Evolutionary conservation across 37 sponge, comb jelly and placozoan species (phyloP).

Genomic region (Mnemiopsis leidyi): DNA sequence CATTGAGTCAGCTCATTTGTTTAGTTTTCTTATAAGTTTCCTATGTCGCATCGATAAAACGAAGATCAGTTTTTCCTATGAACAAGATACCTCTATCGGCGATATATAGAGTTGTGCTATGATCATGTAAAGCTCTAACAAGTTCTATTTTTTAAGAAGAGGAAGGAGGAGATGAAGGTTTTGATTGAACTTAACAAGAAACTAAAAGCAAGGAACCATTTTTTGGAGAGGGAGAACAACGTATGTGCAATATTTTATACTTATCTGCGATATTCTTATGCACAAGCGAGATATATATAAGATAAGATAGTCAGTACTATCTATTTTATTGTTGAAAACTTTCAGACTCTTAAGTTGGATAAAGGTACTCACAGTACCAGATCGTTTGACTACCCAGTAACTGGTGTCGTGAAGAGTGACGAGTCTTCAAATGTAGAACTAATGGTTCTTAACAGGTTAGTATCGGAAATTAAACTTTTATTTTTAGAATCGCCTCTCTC

Average conservation of each 20-base stretch:
- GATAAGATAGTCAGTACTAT: too few relatives aligned
- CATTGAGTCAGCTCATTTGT: neutral
- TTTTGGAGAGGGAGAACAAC: constrained; percentile 18
- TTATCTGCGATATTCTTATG: neutral
- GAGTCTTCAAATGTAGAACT: neutral
- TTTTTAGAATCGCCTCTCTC: too few relatives aligned
- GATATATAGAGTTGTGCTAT: too few relatives aligned
- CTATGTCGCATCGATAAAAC: too few relatives aligned
- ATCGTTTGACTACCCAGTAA: neutral
- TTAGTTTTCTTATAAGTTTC: neutral
- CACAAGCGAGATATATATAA: too few relatives aligned
- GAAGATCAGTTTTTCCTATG: too few relatives aligned
- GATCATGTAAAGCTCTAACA: too few relatives aligned
- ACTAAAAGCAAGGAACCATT: neutral
- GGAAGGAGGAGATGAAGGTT: neutral
- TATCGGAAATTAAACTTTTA: too few relatives aligned
- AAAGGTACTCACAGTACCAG: neutral
- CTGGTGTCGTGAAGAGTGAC: neutral
- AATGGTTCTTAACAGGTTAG: neutral
- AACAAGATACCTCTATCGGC: too few relatives aligned
- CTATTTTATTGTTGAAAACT: too few relatives aligned
- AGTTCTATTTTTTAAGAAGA: too few relatives aligned
- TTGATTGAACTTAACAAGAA: constrained; percentile 16
- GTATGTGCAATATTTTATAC: neutral
- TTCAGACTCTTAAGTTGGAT: neutral